These are phyloP conservation scores for Mesaphorura yosii DNA, from an alignment of 1,140 invertebrate genomes.

Conservation along the genomic window DNA sequence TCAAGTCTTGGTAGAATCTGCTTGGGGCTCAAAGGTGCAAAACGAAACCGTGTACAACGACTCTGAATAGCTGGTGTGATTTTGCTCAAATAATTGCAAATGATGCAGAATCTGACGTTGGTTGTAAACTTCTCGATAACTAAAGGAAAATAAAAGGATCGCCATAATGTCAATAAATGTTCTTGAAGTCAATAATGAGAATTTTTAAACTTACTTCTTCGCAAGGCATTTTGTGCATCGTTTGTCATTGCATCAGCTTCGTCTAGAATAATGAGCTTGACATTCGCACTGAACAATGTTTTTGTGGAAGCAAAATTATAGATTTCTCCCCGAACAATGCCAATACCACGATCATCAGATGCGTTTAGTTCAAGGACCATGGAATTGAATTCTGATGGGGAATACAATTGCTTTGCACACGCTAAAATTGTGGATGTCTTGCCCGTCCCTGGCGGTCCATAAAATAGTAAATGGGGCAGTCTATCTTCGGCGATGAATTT, in stretches of 20 bases:
- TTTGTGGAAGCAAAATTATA: constrained; percentile 97
- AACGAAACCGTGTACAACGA: constrained; percentile 91
- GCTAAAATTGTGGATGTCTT: constrained; percentile 98
- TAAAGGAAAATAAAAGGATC: constrained; percentile 37
- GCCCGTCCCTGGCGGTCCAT: constrained; percentile 96
- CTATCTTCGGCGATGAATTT: constrained; percentile 86
- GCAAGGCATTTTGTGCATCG: constrained; percentile 96
- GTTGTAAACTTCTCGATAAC: constrained; percentile 97
- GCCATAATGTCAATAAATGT: neutral
- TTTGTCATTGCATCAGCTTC: constrained; percentile 99
- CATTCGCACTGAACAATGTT: constrained; percentile 85
- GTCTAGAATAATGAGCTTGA: constrained; percentile 95
- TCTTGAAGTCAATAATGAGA: constrained; percentile 7
- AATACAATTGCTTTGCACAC: constrained; percentile 85
- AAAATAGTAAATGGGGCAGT: constrained; percentile 91
- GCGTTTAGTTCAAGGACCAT: constrained; percentile 94
- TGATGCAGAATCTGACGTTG: constrained; percentile 95
- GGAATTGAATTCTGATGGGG: constrained; percentile 69
- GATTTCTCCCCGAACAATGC: constrained; percentile 87
- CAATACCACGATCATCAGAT: constrained; percentile 97
- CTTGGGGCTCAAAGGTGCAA: constrained; percentile 70
- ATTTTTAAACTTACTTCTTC: constrained; percentile 62
- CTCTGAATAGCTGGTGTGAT: constrained; percentile 98
- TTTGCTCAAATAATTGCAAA: constrained; percentile 97
- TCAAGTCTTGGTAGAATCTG: constrained; percentile 85